Evolutionary conservation across 2,113 vertebrate genomes (phyloP).

Genomic region (Cryptotis parvus): DNA sequence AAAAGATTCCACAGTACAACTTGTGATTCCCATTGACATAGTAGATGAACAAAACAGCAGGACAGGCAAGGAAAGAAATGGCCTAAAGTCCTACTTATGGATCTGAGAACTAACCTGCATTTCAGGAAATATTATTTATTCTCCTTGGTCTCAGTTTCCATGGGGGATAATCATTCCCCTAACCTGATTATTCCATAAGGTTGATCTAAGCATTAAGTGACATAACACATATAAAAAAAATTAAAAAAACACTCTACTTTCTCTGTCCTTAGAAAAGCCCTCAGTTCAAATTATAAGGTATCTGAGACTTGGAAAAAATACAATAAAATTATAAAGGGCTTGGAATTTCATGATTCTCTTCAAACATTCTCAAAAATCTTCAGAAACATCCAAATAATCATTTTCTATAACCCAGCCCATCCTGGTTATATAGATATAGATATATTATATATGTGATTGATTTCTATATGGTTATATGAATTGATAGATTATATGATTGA

Average conservation of each 20-base stretch:
- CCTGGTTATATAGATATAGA: too few relatives aligned
- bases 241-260: neutral
- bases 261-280: neutral
- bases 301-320: neutral
- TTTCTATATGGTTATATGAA: too few relatives aligned
- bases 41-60: neutral
- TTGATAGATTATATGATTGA: too few relatives aligned
- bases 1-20: neutral
- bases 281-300: neutral
- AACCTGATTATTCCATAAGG: neutral
- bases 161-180: neutral
- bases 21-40: neutral
- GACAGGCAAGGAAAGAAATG: neutral
- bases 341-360: slow-evolving; percentile 38
- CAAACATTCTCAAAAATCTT: neutral
- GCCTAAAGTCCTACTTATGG: neutral
- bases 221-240: neutral
- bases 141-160: neutral
- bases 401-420: neutral
- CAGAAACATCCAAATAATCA: neutral
- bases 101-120: neutral
- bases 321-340: neutral
- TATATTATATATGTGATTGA: too few relatives aligned
- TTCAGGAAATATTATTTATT: slow-evolving; percentile 28
- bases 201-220: neutral